phyloP scores from a whole-genome alignment of 2,797 vertebrate genomes.

The Craterocephalus amniculus region DNA sequence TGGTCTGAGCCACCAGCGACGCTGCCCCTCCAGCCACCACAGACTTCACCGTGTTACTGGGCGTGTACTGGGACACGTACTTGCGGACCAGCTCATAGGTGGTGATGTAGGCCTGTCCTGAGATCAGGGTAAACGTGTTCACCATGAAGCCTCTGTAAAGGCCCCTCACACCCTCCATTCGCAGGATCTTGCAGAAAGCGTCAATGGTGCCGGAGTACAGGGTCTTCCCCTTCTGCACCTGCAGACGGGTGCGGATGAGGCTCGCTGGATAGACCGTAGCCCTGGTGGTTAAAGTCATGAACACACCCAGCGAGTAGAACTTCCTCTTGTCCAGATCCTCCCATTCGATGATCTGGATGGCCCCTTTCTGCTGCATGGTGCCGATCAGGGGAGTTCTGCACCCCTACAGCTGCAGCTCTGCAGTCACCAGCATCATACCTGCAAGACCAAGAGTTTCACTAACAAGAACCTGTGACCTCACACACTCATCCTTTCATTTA shows the following conservation, averaged over 20 bases:
- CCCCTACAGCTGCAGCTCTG: conserved; percentile 53
- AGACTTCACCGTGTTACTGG: conserved; percentile 92
- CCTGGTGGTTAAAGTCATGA: conserved; percentile 95
- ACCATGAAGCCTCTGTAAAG: conserved; percentile 96
- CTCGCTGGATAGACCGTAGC: conserved; percentile 95
- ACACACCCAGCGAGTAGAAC: conserved; percentile 94
- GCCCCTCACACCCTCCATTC: conserved; percentile 86
- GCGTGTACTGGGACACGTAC: conserved; percentile 87
- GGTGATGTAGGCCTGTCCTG: conserved; percentile 96
- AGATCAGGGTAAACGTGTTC: conserved; percentile 93
- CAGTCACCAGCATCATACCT: conserved; percentile 44
- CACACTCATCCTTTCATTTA: neutral
- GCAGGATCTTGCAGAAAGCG: conserved; percentile 93
- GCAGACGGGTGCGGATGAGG: conserved; percentile 92
- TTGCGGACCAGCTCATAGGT: conserved; percentile 95
- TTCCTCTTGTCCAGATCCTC: conserved; percentile 98
- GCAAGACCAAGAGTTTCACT: conserved; percentile 12
- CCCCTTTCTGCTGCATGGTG: conserved; percentile 85
- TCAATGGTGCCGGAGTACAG: conserved; percentile 93
- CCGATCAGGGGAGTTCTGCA: conserved; percentile 28
- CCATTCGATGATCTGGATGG: conserved; percentile 98
- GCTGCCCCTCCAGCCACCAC: conserved; percentile 93
- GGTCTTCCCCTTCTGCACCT: conserved; percentile 94
- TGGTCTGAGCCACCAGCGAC: conserved; percentile 96
- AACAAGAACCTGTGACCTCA: neutral